Base-by-base conservation (phyloP, 1,140 invertebrate genomes). In the Drusus annulatus region DNA sequence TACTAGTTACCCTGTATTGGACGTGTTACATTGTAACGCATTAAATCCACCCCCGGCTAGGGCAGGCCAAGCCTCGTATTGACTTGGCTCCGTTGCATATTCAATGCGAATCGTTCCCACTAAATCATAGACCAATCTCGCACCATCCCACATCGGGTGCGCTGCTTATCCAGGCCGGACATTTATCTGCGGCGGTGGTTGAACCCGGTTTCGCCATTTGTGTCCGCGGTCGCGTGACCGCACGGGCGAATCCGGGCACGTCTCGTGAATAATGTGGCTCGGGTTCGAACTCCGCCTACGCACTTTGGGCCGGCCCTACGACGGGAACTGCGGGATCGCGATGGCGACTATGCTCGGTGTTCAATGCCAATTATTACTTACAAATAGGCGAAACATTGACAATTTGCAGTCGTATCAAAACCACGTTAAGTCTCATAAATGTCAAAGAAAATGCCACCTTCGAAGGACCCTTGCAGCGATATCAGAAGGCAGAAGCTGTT, bases 101-200 rank as follows among this genome's bases (percentile, higher is more conserved):
- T 71, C 68, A 71, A 71, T 71, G 21, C 68, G 68, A 71, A 52
- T 71, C 45, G 68, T 52, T 71, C 50, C 68, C 68, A 51, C 17
- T 71, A 71, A 71, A 71, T 71, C 68, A 71, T 71, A 71, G 68
- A 23, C 68, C 68, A 71, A 71, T 23, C 21, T 71, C 68, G n/a
- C 68, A 17, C 36, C 45, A 71, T 8, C 68, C 68, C 68, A 71
- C 68, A 17, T 52, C 45, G 25, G 36, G 63, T 36, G 45, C 68
- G 19, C 16, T 7, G 10, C 50, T 23, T 50, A 51, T 51, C 50
- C 50, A 19, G 68, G 45, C 68, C 45, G n/a, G 15, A 25, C 10
- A 19, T 65, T 65, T 65, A 65, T 31, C 62, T 31, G 17, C 36
- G 36, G 8, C 36, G 36, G 36, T 13, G 36, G 10, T 45, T 45